Conservation (phyloP, 2,113 vertebrate genomes). For the Panurus biarmicus region DNA sequence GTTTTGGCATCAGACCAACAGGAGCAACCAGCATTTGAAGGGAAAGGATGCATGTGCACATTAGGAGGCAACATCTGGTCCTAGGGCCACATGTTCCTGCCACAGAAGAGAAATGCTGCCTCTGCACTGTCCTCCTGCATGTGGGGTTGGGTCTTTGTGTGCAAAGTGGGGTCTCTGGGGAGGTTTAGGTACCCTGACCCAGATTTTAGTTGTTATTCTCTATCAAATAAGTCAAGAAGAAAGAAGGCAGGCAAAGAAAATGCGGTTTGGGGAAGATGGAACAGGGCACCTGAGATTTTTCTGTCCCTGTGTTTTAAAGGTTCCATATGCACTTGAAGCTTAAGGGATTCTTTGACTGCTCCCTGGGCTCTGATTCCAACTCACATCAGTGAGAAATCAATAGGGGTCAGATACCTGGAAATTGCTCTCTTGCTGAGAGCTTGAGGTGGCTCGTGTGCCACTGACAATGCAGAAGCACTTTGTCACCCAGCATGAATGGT, state of each 20-base stretch:
- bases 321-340: background rate
- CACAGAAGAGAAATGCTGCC: background rate
- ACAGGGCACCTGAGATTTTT: background rate
- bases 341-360: background rate
- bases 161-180: background rate
- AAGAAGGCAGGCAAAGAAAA: background rate
- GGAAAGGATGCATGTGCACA: background rate
- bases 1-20: background rate
- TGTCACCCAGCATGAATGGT: background rate
- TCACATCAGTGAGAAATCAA: background rate
- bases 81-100: background rate
- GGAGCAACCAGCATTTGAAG: background rate
- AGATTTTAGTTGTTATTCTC: background rate
- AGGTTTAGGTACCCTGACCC: background rate
- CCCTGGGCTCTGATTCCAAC: background rate
- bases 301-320: background rate
- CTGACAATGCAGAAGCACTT: background rate
- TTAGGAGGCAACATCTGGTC: conserved; percentile 7
- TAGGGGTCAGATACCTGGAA: background rate
- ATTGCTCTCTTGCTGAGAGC: background rate
- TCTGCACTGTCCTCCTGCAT: background rate
- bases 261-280: background rate
- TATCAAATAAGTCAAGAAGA: background rate
- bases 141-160: background rate
- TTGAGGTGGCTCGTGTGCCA: background rate